A percentile compares a stretch with the other conserved stretches of the same genome.
Conservation (phyloP, 1,140 invertebrate species). For the Anoplophora glabripennis region DNA sequence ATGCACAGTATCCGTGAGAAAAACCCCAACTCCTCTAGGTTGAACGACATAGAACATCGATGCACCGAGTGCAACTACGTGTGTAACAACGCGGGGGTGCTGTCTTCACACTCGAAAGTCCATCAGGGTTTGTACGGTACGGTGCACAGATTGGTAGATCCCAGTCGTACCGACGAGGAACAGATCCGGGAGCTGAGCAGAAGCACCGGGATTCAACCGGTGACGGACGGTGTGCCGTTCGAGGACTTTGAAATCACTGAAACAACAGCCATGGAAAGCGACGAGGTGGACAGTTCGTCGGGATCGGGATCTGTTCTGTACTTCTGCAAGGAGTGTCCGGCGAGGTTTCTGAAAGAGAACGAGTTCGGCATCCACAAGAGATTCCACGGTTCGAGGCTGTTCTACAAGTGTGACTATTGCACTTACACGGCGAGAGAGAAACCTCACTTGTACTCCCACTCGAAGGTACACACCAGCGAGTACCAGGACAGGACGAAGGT, state of each 20-base stretch:
- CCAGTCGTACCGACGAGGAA: slow-evolving; percentile 60
- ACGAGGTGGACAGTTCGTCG: slow-evolving; percentile 29
- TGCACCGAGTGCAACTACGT: slow-evolving; percentile 81
- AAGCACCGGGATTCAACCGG: slow-evolving; percentile 42
- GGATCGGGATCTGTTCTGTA: slow-evolving; percentile 43
- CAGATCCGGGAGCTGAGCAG: slow-evolving; percentile 62
- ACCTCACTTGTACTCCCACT: slow-evolving; percentile 68
- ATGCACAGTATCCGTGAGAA: slow-evolving; percentile 68
- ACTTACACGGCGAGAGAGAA: slow-evolving; percentile 73
- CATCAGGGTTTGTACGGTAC: slow-evolving; percentile 69
- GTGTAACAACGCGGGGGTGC: slow-evolving; percentile 70
- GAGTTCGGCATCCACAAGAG: slow-evolving; percentile 64
- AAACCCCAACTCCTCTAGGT: slow-evolving; percentile 41
- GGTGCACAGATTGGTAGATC: slow-evolving; percentile 67
- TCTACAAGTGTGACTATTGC: slow-evolving; percentile 71
- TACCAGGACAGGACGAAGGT: slow-evolving; percentile 77
- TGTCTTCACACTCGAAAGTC: slow-evolving; percentile 76
- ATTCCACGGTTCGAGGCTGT: slow-evolving; percentile 63
- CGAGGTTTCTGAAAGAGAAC: slow-evolving; percentile 63
- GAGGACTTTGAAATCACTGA: slow-evolving; percentile 21
- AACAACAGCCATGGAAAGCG: slow-evolving; percentile 26
- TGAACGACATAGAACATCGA: slow-evolving; percentile 47
- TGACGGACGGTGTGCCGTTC: background rate
- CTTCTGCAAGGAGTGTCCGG: slow-evolving; percentile 72
- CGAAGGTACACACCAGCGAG: slow-evolving; percentile 74